A percentile compares a stretch with the other conserved stretches of the same genome.
Evolutionary conservation across 2,888 invertebrate genomes (phyloP).

Genomic region (Cryptocheilus praepositus): DNA sequence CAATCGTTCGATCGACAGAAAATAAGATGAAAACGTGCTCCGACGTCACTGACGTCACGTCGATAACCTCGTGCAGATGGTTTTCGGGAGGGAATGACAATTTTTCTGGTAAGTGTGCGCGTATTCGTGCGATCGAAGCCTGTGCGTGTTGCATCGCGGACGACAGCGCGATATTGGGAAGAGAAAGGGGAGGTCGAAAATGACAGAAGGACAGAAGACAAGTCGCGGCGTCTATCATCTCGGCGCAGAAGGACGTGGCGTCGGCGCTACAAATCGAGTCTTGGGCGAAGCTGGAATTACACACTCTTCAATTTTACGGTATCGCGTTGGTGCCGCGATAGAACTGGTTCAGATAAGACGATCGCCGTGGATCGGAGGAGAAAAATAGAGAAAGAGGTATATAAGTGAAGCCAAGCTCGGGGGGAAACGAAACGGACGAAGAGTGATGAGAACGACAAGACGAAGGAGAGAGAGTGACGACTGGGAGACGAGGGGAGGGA

Average conservation of each 20-base stretch:
- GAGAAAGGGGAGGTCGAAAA: background rate
- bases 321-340: slow-evolving; percentile 29
- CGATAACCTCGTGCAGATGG: slow-evolving; percentile 8
- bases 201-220: background rate
- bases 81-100: slow-evolving; percentile 6
- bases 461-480: background rate
- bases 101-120: slow-evolving; percentile 7
- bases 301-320: slow-evolving; percentile 44
- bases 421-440: background rate
- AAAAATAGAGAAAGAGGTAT: slow-evolving; percentile 30
- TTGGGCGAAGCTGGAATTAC: slow-evolving; percentile 39
- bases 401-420: background rate
- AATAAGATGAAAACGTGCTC: slow-evolving; percentile 21
- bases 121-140: background rate
- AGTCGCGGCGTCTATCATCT: background rate
- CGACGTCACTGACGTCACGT: slow-evolving; percentile 14
- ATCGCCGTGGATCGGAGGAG: slow-evolving; percentile 35
- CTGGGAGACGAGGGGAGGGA: background rate
- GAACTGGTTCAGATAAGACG: slow-evolving; percentile 43
- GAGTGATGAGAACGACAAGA: background rate
- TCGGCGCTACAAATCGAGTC: slow-evolving; percentile 31
- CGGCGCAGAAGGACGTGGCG: background rate
- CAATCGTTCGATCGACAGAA: slow-evolving; percentile 19
- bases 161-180: background rate
- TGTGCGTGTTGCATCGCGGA: slow-evolving; percentile 7